Evolutionary conservation across 2,888 invertebrate genomes (phyloP), one percentile per base, ranked within the genome.

Genomic region (Brenthis daphne): DNA sequence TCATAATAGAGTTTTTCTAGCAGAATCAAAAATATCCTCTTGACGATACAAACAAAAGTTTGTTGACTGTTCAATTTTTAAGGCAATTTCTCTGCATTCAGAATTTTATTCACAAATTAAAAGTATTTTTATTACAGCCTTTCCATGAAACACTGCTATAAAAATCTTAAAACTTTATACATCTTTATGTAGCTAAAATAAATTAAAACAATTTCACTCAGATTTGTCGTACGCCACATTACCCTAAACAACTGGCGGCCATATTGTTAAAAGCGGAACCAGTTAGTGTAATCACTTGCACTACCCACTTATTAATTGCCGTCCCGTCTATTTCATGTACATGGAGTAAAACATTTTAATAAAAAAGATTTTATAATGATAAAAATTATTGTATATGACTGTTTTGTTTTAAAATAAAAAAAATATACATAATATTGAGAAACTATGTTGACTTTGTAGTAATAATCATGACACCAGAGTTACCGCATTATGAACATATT

Each of bases 191-290:
- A 86, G 88, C 87, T 87, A 86, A 83, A 82, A 87, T 87, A 86
- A 89, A 88, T 89, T 88, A 82, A 85, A 87, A 85, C 83, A 90
- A 90, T 90, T 91, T 92, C 91, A 91, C 89, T 88, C 86, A 82
- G 87, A 89, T 90, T 90, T 87, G 87, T 90, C 87, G 87, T 91
- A 92, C 92, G 92, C 92, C 92, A 92, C 92, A 92, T 92, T 92
- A 92, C 92, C 90, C 91, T 89, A 91, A 92, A 92, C 91, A 90
- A 92, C 90, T 90, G 90, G 91, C 91, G 88, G 93, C 93, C 92
- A 93, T 93, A 89, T 92, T 92, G 89, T 86, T 88, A 85, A 87
- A 87, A 88, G 84, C 88, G 85, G 89, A 90, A 88, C 79, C 80
- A 80, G 75, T 77, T 82, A 78, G 79, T 79, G 80, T 58, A 77